Conservation (phyloP, 2,113 vertebrate species). For the Vicugna pacos region DNA sequence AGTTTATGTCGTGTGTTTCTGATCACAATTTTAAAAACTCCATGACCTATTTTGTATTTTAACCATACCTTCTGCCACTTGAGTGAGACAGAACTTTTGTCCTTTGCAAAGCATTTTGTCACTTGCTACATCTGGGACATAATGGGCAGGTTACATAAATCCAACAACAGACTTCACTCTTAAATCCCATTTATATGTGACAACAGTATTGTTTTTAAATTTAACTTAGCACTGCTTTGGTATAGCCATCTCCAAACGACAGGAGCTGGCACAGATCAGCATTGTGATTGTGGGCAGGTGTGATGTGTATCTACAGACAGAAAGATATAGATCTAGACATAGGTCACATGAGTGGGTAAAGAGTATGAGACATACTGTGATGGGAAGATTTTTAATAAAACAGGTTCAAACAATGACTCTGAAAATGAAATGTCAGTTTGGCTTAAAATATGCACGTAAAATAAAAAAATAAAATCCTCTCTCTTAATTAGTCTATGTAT, state of each 20-base stretch:
- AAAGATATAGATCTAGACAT: background rate
- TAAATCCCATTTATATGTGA: slow-evolving; percentile 44
- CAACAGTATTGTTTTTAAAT: slow-evolving; percentile 52
- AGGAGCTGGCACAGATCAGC: background rate
- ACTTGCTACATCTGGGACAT: slow-evolving; percentile 22
- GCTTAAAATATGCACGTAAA: background rate
- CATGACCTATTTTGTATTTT: slow-evolving; percentile 20
- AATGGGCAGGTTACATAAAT: background rate
- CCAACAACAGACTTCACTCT: slow-evolving; percentile 48
- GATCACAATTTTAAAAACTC: background rate
- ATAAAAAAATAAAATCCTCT: background rate
- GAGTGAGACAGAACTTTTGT: background rate
- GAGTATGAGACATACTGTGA: background rate
- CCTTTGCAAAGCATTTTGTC: background rate
- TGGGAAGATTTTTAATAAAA: slow-evolving; percentile 43
- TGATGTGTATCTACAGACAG: background rate
- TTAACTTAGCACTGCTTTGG: slow-evolving; percentile 10
- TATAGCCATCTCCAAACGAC: background rate
- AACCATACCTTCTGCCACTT: background rate
- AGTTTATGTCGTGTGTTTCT: background rate
- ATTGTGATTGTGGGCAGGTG: background rate
- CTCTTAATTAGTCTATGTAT: background rate
- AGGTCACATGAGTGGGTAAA: background rate
- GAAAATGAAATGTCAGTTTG: background rate
- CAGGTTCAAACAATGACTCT: background rate